Evolutionary conservation across 2,888 invertebrate species (phyloP).

Genomic region (Antheraea yamamai): DNA sequence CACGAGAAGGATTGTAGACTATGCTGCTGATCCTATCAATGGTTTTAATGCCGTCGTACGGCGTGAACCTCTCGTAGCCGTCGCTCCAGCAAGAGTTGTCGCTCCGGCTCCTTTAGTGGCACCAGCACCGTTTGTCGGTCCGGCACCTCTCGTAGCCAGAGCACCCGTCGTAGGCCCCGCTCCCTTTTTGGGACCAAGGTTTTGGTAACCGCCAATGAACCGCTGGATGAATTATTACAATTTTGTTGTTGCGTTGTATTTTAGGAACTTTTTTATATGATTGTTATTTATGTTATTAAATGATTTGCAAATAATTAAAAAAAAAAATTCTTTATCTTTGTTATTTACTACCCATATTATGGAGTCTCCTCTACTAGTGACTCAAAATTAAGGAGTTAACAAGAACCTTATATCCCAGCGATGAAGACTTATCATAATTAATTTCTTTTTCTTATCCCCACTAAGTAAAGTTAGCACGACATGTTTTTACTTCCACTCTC

Average conservation of each 20-base stretch:
- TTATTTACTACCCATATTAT: neutral
- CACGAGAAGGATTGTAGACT: slow-evolving; percentile 80
- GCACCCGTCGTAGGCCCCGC: slow-evolving; percentile 54
- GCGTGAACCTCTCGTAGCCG: slow-evolving; percentile 70
- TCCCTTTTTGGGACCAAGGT: slow-evolving; percentile 51
- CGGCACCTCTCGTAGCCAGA: slow-evolving; percentile 44
- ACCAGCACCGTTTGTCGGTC: slow-evolving; percentile 49
- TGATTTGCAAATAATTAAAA: slow-evolving; percentile 37
- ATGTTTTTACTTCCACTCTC: no score
- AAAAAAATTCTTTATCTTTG: neutral
- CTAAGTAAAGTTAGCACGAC: no score
- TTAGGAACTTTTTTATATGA: slow-evolving; percentile 57
- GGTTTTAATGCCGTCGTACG: slow-evolving; percentile 83
- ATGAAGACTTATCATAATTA: no score
- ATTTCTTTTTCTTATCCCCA: no score
- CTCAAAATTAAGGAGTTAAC: no score
- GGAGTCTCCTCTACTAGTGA: no score
- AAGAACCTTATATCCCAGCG: no score
- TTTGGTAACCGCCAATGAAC: slow-evolving; percentile 20
- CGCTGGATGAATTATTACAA: slow-evolving; percentile 77
- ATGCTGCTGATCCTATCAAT: slow-evolving; percentile 79
- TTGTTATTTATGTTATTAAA: slow-evolving; percentile 74
- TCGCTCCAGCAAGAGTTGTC: slow-evolving; percentile 50
- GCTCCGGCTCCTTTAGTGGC: slow-evolving; percentile 52
- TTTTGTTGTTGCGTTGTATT: slow-evolving; percentile 66